Base-by-base conservation (phyloP, 2,888 invertebrate species). In the Hymenopus coronatus region DNA sequence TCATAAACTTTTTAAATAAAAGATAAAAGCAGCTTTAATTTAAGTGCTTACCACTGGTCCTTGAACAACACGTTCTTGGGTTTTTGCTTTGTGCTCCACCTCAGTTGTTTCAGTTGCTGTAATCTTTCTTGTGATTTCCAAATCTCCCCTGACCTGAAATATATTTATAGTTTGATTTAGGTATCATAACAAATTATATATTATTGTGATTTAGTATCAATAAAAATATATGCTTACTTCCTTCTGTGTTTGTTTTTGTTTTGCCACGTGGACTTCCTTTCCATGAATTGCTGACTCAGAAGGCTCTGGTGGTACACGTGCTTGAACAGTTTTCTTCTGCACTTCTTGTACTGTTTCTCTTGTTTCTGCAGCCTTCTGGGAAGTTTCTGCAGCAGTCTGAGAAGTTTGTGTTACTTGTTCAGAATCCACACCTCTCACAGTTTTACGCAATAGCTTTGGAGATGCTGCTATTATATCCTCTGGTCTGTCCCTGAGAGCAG, bases 81-180 rank as follows among this genome's bases (percentile, higher is more conserved):
- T 97, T 92, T 97, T 96, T 3, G 95, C 98, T 92, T 97, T 98
- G 92, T 98, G 98, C 93, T 98, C 98, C 89, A 98, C 95, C 93
- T 98, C 98, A 1, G 98, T 97, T 1, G 98, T 98, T 94, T 98
- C 98, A 14, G 98, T 98, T 54, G 98, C 97, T 20, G 98, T 98
- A 90, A 98, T 98, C 92, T 98, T 98, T 91, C 98, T 95, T 0
- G 98, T 98, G 88, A 98, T 98, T 94, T 98, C 98, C 82, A 96
- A 94, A 92, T 98, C 98, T 20, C 98, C 98, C 88, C 96, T 95
- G 3, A 96, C 95, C 92, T 93, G 83, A 83, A 88, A 82, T 20
- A 4, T 3, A 70, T 70, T 70, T 20, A 70, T 20, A 70, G 25
- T 70, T 4, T 8, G 25, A 0, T 70, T 33, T 33, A 83, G 14